Evolutionary conservation across 2,797 vertebrate species (phyloP), one percentile per base, ranked within the genome.

Genomic region (Tympanoctomys barrerae): DNA sequence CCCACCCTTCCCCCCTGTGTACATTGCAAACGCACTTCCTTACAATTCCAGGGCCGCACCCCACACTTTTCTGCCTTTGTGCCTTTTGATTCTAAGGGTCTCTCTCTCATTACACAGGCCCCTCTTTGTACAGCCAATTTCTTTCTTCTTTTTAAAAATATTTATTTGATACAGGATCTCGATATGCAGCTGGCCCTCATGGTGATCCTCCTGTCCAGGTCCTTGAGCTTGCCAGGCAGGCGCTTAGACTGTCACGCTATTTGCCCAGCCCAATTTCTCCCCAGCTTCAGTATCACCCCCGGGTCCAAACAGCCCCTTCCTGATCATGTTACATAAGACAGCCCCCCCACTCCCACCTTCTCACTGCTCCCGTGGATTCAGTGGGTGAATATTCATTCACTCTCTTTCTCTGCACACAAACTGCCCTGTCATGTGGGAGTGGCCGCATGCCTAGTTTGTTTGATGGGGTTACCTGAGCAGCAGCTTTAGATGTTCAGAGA

Each of bases 301-400:
- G 31, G 21, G 21, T 26, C 9, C 33, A 39, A 4, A n/a, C 19
- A 39, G 3, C 14, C 2, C 61, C 31, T 87, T 75, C 33, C 31
- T 83, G 81, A 49, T 18, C 78, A 21, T 0, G 22, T 39, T 9
- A 22, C 21, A 22, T 21, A 57, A 36, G 73, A 52, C 24, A 46
- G 33, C 8, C 18, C 22, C 22, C 21, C 57, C 21, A 71, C 12
- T 7, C 0, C 2, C 2, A n/a, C 54, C 71, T 81, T 68, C 66
- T 52, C 13, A n/a, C 46, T n/a, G 1, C 52, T 54, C 12, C 52
- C 12, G 13, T 54, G 0, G 12, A 10, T 1, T 19, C 3, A 22
- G 2, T 42, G 22, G 28, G 26, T 9, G 4, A 46, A 26, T 9
- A 24, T 54, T 21, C 12, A 31, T 52, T 52, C 52, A 14, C 49